Percentiles rank a stretch among this genome's conserved stretches.
These are phyloP conservation scores for Drosophila lowei DNA, from an alignment of 1,140 invertebrate genomes.

Conservation along the genomic window DNA sequence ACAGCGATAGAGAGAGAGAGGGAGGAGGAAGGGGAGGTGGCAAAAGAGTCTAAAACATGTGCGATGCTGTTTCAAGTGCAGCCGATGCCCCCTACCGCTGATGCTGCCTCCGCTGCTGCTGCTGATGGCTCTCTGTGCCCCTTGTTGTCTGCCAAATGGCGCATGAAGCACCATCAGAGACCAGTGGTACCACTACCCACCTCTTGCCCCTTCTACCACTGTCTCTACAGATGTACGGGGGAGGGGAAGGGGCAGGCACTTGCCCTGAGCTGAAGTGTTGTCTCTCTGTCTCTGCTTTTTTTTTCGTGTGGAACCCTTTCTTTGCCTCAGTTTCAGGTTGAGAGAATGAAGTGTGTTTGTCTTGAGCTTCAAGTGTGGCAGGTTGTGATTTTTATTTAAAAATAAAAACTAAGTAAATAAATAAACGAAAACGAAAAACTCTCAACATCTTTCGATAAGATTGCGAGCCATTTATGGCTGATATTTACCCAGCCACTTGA, in stretches of 20 bases:
- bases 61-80: constrained; percentile 67
- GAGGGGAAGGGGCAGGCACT: no score
- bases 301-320: constrained; percentile 47
- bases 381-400: constrained; percentile 77
- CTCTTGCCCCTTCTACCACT: constrained; percentile 46
- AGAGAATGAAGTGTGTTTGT: constrained; percentile 74
- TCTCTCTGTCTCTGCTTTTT: constrained; percentile 75
- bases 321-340: constrained; percentile 44
- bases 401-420: constrained; percentile 45
- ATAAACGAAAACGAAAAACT: constrained; percentile 21
- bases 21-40: constrained; percentile 1
- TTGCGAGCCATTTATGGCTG: constrained; percentile 65
- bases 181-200: constrained; percentile 4
- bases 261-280: constrained; percentile 63
- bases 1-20: background rate
- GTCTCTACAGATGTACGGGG: no score
- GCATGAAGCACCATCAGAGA: constrained; percentile 58
- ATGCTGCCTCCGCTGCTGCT: constrained; percentile 38
- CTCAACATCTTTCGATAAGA: constrained; percentile 41
- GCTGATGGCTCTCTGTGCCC: constrained; percentile 29
- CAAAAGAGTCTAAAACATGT: constrained; percentile 56
- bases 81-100: constrained; percentile 38
- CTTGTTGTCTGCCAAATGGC: constrained; percentile 75
- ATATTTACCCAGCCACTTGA: constrained; percentile 74
- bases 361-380: constrained; percentile 75